Evolutionary conservation across 2,888 invertebrate species (phyloP).

Genomic region (Vandiemenella viatica): DNA sequence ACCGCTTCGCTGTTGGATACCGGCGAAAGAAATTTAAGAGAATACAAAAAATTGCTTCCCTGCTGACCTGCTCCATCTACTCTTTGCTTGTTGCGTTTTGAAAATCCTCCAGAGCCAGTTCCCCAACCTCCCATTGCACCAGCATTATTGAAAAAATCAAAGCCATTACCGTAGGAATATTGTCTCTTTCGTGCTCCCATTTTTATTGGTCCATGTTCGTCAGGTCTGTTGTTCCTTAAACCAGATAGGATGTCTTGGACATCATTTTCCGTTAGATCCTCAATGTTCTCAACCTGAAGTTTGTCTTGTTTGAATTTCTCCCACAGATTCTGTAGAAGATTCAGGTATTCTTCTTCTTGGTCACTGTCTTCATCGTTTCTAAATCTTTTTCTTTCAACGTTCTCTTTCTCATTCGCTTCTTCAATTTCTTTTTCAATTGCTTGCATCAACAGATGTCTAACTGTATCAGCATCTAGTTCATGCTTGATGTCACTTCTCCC

Average conservation of each 20-base stretch:
- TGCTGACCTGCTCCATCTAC: slow-evolving; percentile 9
- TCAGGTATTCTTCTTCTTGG: slow-evolving; percentile 34
- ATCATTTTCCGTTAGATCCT: slow-evolving; percentile 19
- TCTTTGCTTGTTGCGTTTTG: slow-evolving; percentile 12
- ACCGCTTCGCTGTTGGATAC: slow-evolving; percentile 12
- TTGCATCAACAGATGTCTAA: slow-evolving; percentile 24
- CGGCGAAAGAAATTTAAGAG: slow-evolving; percentile 14
- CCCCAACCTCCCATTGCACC: slow-evolving; percentile 9
- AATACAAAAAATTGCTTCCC: slow-evolving; percentile 12
- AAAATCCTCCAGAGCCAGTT: slow-evolving; percentile 5
- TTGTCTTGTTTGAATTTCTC: slow-evolving; percentile 39
- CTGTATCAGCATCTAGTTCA: slow-evolving; percentile 35
- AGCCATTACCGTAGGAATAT: slow-evolving; percentile 15
- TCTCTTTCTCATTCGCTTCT: slow-evolving; percentile 19
- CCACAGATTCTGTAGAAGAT: slow-evolving; percentile 39
- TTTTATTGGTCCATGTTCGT: not conserved
- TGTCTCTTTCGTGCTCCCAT: slow-evolving; percentile 6
- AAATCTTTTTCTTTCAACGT: slow-evolving; percentile 23
- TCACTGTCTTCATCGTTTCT: too few relatives aligned
- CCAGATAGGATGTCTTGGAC: slow-evolving; percentile 19
- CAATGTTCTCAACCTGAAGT: slow-evolving; percentile 20
- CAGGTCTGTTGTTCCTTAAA: slow-evolving; percentile 9
- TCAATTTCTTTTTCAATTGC: slow-evolving; percentile 20
- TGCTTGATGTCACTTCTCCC: slow-evolving; percentile 24
- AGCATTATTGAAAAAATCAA: slow-evolving; percentile 18